These are phyloP conservation scores for Apamea epomidion DNA, from an alignment of 2,888 invertebrate species.

Conservation along the genomic window DNA sequence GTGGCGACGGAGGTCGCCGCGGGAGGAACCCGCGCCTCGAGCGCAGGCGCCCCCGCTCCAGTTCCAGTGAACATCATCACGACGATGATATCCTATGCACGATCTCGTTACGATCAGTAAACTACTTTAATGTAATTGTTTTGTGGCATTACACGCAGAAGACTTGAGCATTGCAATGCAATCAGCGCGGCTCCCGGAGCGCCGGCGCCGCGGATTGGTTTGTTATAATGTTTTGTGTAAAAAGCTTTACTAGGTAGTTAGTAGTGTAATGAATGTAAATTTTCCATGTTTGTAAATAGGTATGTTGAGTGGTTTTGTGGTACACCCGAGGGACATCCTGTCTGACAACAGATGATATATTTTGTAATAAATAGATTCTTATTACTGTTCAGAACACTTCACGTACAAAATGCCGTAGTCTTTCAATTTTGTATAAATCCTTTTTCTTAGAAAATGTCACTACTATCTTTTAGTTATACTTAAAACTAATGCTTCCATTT, in stretches of 20 bases:
- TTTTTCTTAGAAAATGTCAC: conserved; percentile 73
- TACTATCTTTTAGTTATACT: conserved; percentile 84
- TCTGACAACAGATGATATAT: conserved; percentile 64
- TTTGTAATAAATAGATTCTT: conserved; percentile 68
- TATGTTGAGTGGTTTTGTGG: conserved; percentile 83
- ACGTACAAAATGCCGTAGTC: conserved; percentile 72
- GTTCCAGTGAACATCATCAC: conserved; percentile 87
- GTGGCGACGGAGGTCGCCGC: conserved; percentile 66
- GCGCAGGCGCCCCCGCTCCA: conserved; percentile 68
- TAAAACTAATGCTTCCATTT: conserved; percentile 89
- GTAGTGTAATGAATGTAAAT: conserved; percentile 84
- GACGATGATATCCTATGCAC: conserved; percentile 88
- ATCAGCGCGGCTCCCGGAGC: conserved; percentile 72
- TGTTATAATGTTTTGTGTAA: conserved; percentile 88
- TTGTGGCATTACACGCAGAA: conserved; percentile 88
- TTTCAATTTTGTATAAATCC: conserved; percentile 66
- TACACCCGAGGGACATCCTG: conserved; percentile 65
- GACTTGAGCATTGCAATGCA: conserved; percentile 89
- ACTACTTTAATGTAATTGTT: conserved; percentile 84
- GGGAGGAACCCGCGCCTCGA: conserved; percentile 67
- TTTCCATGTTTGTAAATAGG: conserved; percentile 85
- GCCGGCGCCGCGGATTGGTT: conserved; percentile 80
- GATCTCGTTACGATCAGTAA: conserved; percentile 90
- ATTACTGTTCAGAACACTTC: conserved; percentile 71
- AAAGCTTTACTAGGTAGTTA: conserved; percentile 89